phyloP scores from a whole-genome alignment of 2,888 invertebrate genomes.

The Cosmorhoe ocellata region DNA sequence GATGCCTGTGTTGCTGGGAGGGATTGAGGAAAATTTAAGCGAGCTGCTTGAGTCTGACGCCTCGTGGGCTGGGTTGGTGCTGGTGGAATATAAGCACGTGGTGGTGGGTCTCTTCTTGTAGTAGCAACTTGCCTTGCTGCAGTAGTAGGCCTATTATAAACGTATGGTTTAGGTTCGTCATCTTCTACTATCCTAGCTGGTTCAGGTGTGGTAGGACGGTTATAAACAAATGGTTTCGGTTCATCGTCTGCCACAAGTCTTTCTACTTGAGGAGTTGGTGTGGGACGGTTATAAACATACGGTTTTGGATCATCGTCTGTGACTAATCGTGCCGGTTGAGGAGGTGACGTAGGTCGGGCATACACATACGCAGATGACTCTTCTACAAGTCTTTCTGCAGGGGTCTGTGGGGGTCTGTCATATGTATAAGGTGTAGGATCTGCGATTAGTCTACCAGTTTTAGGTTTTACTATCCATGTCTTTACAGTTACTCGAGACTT shows the following conservation, averaged over 20 bases:
- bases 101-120: slow-evolving; percentile 43
- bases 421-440: slow-evolving; percentile 61
- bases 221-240: slow-evolving; percentile 38
- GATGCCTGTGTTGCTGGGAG: slow-evolving; percentile 53
- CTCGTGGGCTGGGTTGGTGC: slow-evolving; percentile 38
- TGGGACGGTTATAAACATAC: slow-evolving; percentile 45
- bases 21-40: slow-evolving; percentile 45
- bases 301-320: slow-evolving; percentile 38
- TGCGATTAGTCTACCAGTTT: slow-evolving; percentile 52
- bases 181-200: slow-evolving; percentile 25
- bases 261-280: slow-evolving; percentile 28
- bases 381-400: slow-evolving; percentile 44
- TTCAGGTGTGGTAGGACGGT: slow-evolving; percentile 39
- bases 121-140: slow-evolving; percentile 45
- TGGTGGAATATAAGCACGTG: slow-evolving; percentile 41
- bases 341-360: slow-evolving; percentile 44
- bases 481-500: slow-evolving; percentile 72
- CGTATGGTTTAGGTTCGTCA: slow-evolving; percentile 33
- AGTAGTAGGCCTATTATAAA: slow-evolving; percentile 48
- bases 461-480: slow-evolving; percentile 76
- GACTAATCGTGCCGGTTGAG: slow-evolving; percentile 39
- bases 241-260: slow-evolving; percentile 32
- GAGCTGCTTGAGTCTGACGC: slow-evolving; percentile 44
- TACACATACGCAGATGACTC: slow-evolving; percentile 56
- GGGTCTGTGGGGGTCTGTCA: slow-evolving; percentile 47